Conservation (phyloP, 2,888 invertebrate species). For the Drosophila neutralis region DNA sequence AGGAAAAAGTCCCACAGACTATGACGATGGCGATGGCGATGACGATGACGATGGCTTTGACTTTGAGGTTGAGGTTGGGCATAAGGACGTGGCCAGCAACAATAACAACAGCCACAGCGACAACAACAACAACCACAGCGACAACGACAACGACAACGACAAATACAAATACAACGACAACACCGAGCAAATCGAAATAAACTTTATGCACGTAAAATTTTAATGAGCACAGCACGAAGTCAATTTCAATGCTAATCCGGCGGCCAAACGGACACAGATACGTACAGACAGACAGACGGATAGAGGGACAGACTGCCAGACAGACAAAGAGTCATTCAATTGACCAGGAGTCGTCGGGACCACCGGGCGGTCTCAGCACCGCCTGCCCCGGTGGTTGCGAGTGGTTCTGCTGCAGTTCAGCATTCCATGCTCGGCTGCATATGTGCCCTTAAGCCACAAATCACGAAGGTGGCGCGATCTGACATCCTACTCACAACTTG, state of each 20-base stretch:
- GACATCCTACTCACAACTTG: constrained; percentile 73
- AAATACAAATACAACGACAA: constrained; percentile 39
- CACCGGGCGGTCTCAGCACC: constrained; percentile 46
- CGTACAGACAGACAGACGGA: constrained; percentile 19
- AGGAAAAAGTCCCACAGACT: constrained; percentile 21
- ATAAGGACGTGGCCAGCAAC: constrained; percentile 60
- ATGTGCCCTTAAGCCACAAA: constrained; percentile 77
- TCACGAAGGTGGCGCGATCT: constrained; percentile 80
- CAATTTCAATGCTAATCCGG: constrained; percentile 80
- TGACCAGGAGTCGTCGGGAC: constrained; percentile 71
- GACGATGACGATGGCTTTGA: constrained; percentile 31
- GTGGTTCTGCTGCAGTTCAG: constrained; percentile 14
- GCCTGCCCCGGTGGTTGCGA: constrained; percentile 9
- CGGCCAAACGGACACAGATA: constrained; percentile 58
- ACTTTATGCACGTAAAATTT: constrained; percentile 81
- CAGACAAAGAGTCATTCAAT: constrained; percentile 26
- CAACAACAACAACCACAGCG: not conserved
- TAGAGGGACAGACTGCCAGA: constrained; percentile 12
- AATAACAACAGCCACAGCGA: constrained; percentile 26
- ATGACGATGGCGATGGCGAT: constrained; percentile 19
- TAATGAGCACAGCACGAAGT: constrained; percentile 80
- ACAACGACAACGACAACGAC: constrained; percentile 22
- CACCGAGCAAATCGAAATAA: constrained; percentile 72
- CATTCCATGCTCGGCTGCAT: constrained; percentile 41
- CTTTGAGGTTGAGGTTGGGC: constrained; percentile 45